Conservation (phyloP, 2,113 vertebrate genomes). For the Corythornis cristatus region DNA sequence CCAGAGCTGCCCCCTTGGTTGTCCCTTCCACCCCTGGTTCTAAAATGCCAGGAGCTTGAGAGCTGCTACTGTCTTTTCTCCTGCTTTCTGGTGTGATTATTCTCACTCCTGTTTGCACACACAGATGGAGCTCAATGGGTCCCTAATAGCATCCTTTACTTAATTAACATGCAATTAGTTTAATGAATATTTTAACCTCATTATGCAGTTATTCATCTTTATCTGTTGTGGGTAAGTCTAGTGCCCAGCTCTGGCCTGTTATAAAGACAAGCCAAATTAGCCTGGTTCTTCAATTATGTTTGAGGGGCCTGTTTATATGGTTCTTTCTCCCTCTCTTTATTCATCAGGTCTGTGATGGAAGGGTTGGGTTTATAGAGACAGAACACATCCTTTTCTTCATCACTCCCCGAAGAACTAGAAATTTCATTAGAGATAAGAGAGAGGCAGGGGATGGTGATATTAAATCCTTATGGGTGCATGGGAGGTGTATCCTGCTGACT, state of each 20-base stretch:
- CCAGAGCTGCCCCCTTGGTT: background rate
- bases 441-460: background rate
- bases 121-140: constrained; percentile 73
- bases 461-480: background rate
- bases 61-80: background rate
- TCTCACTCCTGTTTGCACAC: constrained; percentile 65
- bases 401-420: background rate
- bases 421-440: background rate
- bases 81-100: constrained; percentile 53
- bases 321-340: background rate
- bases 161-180: constrained; percentile 81
- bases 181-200: constrained; percentile 80
- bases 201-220: constrained; percentile 71
- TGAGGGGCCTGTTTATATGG: background rate
- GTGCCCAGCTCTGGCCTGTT: constrained; percentile 52
- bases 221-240: constrained; percentile 41
- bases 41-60: background rate
- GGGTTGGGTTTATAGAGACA: background rate
- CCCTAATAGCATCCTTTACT: constrained; percentile 70
- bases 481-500: background rate
- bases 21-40: background rate
- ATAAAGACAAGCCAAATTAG: constrained; percentile 53
- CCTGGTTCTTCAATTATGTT: constrained; percentile 27
- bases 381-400: background rate
- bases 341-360: background rate